Conservation (phyloP, 2,888 invertebrate genomes). For the Nematopogon swammerdamellus region DNA sequence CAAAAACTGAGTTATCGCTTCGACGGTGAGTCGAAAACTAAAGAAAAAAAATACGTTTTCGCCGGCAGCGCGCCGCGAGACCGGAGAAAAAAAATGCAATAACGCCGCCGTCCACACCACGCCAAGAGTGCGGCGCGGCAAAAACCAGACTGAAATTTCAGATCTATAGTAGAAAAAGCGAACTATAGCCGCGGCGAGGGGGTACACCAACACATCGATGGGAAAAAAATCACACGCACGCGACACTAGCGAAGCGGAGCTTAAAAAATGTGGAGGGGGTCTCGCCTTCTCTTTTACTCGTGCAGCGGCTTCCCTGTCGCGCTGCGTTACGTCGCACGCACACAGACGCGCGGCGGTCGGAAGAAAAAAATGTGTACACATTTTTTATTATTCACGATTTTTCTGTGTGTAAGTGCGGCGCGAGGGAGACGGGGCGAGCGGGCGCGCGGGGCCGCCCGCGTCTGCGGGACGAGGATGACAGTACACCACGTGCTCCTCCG, state of each 20-base stretch:
- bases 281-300: constrained; percentile 20
- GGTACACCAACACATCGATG: constrained; percentile 57
- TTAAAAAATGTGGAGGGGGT: constrained; percentile 54
- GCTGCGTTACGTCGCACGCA: constrained; percentile 48
- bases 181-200: constrained; percentile 53
- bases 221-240: constrained; percentile 54
- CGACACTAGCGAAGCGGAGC: constrained; percentile 42
- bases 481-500: constrained; percentile 54
- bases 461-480: constrained; percentile 28
- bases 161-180: constrained; percentile 60
- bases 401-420: constrained; percentile 57
- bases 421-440: constrained; percentile 31
- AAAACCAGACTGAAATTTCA: constrained; percentile 57
- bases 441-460: constrained; percentile 19
- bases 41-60: constrained; percentile 19
- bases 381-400: constrained; percentile 58
- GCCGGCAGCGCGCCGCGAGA: constrained; percentile 26
- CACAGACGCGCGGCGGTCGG: constrained; percentile 40
- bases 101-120: constrained; percentile 34
- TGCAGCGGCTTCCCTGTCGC: constrained; percentile 29
- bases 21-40: constrained; percentile 14
- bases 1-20: constrained; percentile 33
- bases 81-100: constrained; percentile 42
- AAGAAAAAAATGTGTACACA: constrained; percentile 58
- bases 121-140: constrained; percentile 48